Percentiles rank a stretch among this genome's conserved stretches.
Evolutionary conservation across 1,140 invertebrate genomes (phyloP).

Genomic region (Drosophila quadrilineata): DNA sequence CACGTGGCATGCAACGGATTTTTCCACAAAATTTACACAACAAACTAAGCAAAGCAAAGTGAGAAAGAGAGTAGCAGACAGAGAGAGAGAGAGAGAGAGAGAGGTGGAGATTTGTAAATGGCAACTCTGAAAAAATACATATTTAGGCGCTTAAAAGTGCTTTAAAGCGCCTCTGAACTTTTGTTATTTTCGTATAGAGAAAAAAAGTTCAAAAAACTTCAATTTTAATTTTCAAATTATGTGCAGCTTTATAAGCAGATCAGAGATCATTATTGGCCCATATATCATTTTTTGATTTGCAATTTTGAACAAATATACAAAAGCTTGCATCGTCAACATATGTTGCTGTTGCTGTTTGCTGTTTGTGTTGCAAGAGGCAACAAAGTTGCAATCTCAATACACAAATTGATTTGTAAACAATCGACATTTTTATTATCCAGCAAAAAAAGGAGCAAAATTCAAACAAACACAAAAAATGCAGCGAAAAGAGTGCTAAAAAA

Average conservation of each 20-base stretch:
- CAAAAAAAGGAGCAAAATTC: not conserved
- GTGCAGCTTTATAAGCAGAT: no score
- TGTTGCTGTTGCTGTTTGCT: slow-evolving; percentile 8
- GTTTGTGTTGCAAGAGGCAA: slow-evolving; percentile 8
- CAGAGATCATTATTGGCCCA: no score
- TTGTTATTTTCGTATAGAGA: no score
- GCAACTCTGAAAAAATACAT: no score
- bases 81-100: not conserved
- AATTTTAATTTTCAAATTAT: no score
- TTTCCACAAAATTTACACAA: slow-evolving; percentile 31
- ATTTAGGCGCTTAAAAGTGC: no score
- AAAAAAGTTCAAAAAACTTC: no score
- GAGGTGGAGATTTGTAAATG: no score
- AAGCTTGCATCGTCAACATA: slow-evolving; percentile 15
- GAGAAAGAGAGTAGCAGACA: not conserved
- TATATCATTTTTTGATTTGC: no score
- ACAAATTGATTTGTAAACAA: slow-evolving; percentile 74
- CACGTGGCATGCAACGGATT: slow-evolving; percentile 50
- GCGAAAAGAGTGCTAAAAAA: slow-evolving; percentile 1
- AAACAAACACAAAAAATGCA: slow-evolving; percentile 15
- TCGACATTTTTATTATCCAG: slow-evolving; percentile 51
- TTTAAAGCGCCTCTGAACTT: no score
- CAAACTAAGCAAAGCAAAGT: slow-evolving; percentile 46
- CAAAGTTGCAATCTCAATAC: slow-evolving; percentile 52
- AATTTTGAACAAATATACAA: no score